These are phyloP conservation scores for Stratiomys singularior DNA, from an alignment of 2,888 invertebrate genomes.

Conservation along the genomic window DNA sequence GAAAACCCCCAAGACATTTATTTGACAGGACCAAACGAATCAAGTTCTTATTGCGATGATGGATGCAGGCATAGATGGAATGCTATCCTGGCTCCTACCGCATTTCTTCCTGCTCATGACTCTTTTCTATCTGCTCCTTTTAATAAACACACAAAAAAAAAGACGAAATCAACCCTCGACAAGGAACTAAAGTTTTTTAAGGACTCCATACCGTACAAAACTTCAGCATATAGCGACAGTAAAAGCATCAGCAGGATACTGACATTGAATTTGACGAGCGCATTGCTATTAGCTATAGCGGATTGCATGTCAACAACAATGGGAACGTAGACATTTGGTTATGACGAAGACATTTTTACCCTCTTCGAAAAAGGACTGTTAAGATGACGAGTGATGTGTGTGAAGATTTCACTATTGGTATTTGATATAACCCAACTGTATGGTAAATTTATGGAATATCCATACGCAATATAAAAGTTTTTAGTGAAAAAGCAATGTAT, in stretches of 20 bases:
- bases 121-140: background rate
- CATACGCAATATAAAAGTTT: no score
- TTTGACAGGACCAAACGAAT: conserved; percentile 44
- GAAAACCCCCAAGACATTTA: conserved; percentile 42
- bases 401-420: no score
- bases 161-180: background rate
- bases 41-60: conserved; percentile 34
- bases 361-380: background rate
- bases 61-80: conserved; percentile 38
- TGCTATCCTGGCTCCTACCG: background rate
- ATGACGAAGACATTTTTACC: background rate
- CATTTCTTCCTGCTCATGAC: background rate
- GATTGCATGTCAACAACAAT: conserved; percentile 38
- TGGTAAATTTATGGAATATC: no score
- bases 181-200: background rate
- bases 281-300: background rate
- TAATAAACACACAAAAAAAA: no score
- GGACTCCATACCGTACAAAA: background rate
- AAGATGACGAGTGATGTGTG: no score
- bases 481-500: no score
- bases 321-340: conserved; percentile 36
- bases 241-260: conserved; percentile 22
- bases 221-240: background rate
- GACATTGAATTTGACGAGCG: conserved; percentile 17
- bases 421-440: no score